These are phyloP conservation scores for Patella pellucida DNA, from an alignment of 2,888 invertebrate species.

Conservation along the genomic window DNA sequence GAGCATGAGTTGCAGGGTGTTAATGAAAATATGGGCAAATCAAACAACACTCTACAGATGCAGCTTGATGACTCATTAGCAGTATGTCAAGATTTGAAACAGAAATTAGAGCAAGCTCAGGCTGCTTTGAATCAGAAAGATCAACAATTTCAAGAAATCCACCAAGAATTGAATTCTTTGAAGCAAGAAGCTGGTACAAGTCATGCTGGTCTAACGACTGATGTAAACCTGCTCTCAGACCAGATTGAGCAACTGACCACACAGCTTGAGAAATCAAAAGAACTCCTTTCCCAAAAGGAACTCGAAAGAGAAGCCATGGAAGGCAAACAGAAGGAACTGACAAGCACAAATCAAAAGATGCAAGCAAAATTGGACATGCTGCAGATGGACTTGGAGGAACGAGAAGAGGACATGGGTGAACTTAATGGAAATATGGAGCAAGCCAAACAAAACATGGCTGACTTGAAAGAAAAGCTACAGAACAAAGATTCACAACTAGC, in stretches of 20 bases:
- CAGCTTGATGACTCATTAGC: constrained; percentile 16
- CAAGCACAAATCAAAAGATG: constrained; percentile 24
- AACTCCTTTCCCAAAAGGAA: constrained; percentile 20
- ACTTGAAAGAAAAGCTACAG: constrained; percentile 30
- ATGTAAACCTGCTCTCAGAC: constrained; percentile 21
- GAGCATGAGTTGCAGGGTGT: constrained; percentile 14
- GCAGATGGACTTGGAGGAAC: constrained; percentile 39
- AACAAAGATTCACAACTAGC: constrained; percentile 28
- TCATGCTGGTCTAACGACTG: background rate
- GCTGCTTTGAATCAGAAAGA: constrained; percentile 27
- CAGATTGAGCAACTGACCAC: constrained; percentile 21
- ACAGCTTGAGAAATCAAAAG: constrained; percentile 28
- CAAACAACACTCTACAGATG: constrained; percentile 14
- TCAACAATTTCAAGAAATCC: constrained; percentile 19
- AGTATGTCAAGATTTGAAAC: constrained; percentile 26
- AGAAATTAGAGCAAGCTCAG: constrained; percentile 32
- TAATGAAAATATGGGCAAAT: constrained; percentile 21
- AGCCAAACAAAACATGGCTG: constrained; percentile 29
- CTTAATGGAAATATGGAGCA: constrained; percentile 22
- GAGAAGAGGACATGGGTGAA: constrained; percentile 22
- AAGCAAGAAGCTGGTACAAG: constrained; percentile 21
- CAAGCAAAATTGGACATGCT: constrained; percentile 41
- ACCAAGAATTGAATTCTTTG: constrained; percentile 21
- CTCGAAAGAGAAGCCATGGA: constrained; percentile 25
- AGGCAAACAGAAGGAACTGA: constrained; percentile 24